phyloP scores from a whole-genome alignment of 2,888 invertebrate species.

The Homarus gammarus region DNA sequence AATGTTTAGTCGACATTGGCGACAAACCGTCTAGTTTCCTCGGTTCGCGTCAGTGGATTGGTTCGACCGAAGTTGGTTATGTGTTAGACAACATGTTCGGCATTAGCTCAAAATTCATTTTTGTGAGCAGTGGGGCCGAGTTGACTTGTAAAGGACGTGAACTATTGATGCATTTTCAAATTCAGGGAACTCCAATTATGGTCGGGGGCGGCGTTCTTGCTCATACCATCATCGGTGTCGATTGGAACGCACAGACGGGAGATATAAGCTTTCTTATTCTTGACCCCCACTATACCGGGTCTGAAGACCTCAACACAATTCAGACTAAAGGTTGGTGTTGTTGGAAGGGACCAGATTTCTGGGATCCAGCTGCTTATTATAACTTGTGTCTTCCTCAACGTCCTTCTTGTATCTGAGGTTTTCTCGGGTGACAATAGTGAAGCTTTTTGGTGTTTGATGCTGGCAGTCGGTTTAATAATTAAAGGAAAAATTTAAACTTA shows the following conservation, averaged over 20 bases:
- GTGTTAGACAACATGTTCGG: constrained; percentile 90
- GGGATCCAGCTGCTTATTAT: constrained; percentile 96
- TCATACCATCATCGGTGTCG: constrained; percentile 97
- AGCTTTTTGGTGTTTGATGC: too few relatives aligned
- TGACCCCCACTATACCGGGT: constrained; percentile 97
- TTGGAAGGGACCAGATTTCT: constrained; percentile 97
- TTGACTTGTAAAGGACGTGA: constrained; percentile 88
- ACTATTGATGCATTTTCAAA: constrained; percentile 92
- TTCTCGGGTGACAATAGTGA: too few relatives aligned
- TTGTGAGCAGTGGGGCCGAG: constrained; percentile 91
- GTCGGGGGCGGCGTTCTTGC: constrained; percentile 99
- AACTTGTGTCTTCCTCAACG: constrained; percentile 96
- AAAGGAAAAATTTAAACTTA: too few relatives aligned
- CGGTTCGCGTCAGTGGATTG: constrained; percentile 97
- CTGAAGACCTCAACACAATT: constrained; percentile 79
- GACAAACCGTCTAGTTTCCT: constrained; percentile 94
- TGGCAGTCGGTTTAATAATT: too few relatives aligned
- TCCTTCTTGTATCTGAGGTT: constrained; percentile 79
- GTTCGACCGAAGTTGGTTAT: constrained; percentile 97
- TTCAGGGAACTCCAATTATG: constrained; percentile 97
- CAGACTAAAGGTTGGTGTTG: constrained; percentile 96
- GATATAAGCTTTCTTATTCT: constrained; percentile 95
- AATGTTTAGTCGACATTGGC: constrained; percentile 94
- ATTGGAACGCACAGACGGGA: constrained; percentile 89
- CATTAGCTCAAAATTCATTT: constrained; percentile 88